phyloP scores from a whole-genome alignment of 1,140 invertebrate species.

The Zaprionus taronus region DNA sequence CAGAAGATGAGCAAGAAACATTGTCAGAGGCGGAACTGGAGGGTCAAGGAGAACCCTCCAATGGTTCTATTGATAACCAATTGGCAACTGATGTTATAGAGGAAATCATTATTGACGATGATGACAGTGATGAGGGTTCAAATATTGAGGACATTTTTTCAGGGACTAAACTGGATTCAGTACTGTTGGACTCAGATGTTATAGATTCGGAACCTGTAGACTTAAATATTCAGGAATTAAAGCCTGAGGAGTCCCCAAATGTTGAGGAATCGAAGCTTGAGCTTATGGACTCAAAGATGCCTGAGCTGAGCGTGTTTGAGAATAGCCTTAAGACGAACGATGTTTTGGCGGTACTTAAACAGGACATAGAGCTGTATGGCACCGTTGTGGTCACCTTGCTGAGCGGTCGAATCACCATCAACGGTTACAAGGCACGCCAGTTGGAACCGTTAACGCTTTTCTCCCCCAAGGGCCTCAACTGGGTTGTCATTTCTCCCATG shows the following conservation, averaged over 20 bases:
- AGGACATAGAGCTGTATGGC: constrained; percentile 58
- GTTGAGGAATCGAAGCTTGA: too few species aligned
- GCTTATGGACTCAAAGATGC: neutral
- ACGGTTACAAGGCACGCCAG: constrained; percentile 36
- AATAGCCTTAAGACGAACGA: constrained; percentile 60
- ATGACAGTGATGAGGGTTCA: neutral
- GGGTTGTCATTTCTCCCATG: constrained; percentile 45
- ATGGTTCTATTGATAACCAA: neutral
- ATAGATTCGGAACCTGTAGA: neutral
- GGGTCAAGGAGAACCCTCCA: too few species aligned
- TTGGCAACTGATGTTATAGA: neutral
- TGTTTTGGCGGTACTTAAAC: constrained; percentile 60
- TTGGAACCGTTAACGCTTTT: constrained; percentile 39
- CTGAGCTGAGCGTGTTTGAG: constrained; percentile 54
- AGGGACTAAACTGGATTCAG: constrained; percentile 15
- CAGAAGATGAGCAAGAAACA: neutral
- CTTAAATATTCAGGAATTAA: too few species aligned
- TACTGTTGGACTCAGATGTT: constrained; percentile 6
- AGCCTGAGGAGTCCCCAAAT: too few species aligned
- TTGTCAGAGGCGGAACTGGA: neutral
- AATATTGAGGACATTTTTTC: neutral
- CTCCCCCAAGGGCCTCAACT: constrained; percentile 62
- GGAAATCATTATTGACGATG: neutral
- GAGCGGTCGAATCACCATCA: constrained; percentile 47
- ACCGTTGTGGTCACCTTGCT: constrained; percentile 55